These are phyloP conservation scores for Rhinoderma darwinii DNA, from an alignment of 2,113 vertebrate species.

Conservation along the genomic window DNA sequence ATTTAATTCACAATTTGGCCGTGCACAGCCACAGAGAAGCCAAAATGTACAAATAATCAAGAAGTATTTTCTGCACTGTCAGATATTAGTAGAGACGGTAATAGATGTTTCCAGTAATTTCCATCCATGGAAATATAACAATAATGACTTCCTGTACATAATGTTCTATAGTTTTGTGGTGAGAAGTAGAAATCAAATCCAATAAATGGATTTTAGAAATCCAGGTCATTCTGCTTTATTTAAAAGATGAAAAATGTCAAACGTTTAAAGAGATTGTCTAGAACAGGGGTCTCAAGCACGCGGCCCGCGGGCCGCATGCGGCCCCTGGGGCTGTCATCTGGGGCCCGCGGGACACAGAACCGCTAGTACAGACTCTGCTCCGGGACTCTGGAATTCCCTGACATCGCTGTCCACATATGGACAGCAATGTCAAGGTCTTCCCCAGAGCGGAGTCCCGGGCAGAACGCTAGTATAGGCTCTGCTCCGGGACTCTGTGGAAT, in stretches of 20 bases:
- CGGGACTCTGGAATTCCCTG: no score
- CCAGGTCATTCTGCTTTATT: background rate
- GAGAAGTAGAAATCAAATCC: background rate
- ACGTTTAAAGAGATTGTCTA: no score
- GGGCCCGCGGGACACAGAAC: no score
- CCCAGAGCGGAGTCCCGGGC: no score
- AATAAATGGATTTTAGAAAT: background rate
- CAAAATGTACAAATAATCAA: constrained; percentile 29
- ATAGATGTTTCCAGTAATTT: constrained; percentile 3
- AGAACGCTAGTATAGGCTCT: no score
- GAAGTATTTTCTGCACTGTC: background rate
- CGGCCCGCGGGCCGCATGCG: no score
- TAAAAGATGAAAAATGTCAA: background rate
- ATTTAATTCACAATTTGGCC: constrained; percentile 16
- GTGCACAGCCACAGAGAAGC: background rate
- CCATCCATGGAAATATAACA: background rate
- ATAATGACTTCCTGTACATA: background rate
- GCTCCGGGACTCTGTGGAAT: no score
- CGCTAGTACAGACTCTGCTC: no score
- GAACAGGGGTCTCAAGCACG: no score
- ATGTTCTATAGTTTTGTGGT: background rate
- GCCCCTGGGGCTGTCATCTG: no score
- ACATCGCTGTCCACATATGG: no score
- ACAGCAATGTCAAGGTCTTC: no score
- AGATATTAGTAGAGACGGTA: background rate